phyloP scores from a whole-genome alignment of 2,113 vertebrate genomes.

The Muntiacus reevesi region DNA sequence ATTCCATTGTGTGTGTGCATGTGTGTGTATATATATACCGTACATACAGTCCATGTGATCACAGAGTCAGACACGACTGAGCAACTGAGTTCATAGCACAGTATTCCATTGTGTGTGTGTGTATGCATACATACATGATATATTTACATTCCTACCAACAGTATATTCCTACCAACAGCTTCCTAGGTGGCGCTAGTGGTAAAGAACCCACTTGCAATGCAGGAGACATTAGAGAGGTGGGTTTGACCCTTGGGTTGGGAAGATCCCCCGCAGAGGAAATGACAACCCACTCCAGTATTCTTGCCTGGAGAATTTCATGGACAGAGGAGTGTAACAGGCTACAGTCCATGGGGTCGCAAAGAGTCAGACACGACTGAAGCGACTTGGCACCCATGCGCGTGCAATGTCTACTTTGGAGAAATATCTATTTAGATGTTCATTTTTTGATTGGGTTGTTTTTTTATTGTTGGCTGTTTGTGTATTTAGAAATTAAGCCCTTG shows the following conservation, averaged over 20 bases:
- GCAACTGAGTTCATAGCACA: neutral
- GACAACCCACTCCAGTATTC: neutral
- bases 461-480: neutral
- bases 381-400: rapidly evolving
- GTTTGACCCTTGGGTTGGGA: neutral
- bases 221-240: neutral
- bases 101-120: neutral
- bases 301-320: neutral
- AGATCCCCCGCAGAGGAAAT: neutral
- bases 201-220: neutral
- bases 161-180: neutral
- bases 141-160: neutral
- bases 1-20: neutral
- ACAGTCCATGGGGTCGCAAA: neutral
- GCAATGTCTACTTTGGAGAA: neutral
- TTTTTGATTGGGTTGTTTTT: neutral
- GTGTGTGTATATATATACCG: neutral
- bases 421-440: neutral
- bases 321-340: neutral
- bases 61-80: neutral
- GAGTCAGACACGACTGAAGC: neutral
- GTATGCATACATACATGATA: neutral
- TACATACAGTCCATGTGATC: neutral
- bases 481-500: neutral
- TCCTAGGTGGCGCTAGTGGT: neutral